Evolutionary conservation across 2,113 vertebrate species (phyloP).

Genomic region (Gallinago paraguaiae): DNA sequence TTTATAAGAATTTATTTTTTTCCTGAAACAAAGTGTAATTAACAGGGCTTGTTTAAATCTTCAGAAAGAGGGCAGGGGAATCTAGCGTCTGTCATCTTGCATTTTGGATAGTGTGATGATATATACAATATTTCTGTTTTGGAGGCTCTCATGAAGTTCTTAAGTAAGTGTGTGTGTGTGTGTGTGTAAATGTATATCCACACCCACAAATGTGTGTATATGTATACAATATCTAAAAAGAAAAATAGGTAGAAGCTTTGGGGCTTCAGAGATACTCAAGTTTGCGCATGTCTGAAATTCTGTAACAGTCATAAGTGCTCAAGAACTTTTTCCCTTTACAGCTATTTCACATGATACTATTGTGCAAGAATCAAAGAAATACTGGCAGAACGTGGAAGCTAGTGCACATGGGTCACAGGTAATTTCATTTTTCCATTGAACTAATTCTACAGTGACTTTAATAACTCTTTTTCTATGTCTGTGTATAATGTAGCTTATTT

Average conservation of each 20-base stretch:
- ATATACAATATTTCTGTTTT: not conserved
- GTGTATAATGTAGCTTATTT: not conserved
- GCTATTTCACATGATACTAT: constrained; percentile 90
- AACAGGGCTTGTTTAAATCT: not conserved
- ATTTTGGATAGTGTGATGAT: not conserved
- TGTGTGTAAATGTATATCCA: not conserved
- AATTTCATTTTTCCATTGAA: not conserved
- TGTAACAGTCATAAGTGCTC: not conserved
- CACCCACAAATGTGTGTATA: not conserved
- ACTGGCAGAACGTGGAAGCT: constrained; percentile 83
- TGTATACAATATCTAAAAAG: not conserved
- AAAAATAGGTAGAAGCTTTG: not conserved
- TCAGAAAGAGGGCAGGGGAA: not conserved
- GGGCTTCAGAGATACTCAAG: not conserved
- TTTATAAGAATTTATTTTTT: not conserved
- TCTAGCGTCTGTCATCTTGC: not conserved
- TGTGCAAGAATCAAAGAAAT: constrained; percentile 89
- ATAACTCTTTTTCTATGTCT: not conserved
- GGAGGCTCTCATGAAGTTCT: not conserved
- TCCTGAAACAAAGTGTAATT: not conserved
- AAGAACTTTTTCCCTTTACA: constrained; percentile 48
- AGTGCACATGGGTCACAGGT: constrained; percentile 84
- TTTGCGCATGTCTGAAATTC: not conserved
- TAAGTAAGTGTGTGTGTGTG: not conserved
- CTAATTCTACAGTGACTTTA: not conserved